Base-by-base conservation (phyloP, 1,140 invertebrate genomes). In the Drosophila dunni region DNA sequence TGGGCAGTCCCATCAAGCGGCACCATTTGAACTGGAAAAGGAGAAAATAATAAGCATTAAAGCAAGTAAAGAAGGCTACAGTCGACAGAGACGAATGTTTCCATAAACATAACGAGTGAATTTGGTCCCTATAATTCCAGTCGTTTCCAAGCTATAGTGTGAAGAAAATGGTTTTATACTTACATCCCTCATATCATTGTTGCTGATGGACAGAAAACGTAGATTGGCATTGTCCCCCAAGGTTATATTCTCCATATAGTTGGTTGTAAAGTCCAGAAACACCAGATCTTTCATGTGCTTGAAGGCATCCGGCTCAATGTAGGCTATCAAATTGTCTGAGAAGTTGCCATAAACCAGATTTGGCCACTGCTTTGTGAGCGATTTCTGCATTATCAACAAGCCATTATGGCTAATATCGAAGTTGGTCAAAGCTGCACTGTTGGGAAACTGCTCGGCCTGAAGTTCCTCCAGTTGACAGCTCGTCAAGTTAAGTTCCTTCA, bases 391-490 rank as follows among this genome's bases (percentile, higher is more conserved):
- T 0, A 51, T 4, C 24, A 57, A 54, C 10, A 92, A 56, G 15
- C 79, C 73, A 53, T 92, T 92, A 58, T 46, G 64, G 64, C 89
- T 91, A 10, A 50, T 72, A 76, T 92, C 89, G 1, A 92, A 42
- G 44, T 29, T 77, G 36, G 60, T n/a, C 0, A 92, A 29, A 9
- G 60, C 57, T 0, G 73, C 65, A 20, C 57, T 62, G 5, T 53
- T 40, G 1, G 51, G 9, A 72, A 91, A 92, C 6, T 79, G 70
- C 9, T 62, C 17, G 0, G 17, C 65, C 3, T 81, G 63, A 40
- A 91, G 60, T 38, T 62, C 63, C 17, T 78, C 75, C 51, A 89
- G 34, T 13, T 75, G 58, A n/a, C 66, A 75, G 45, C 68, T 48
- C 1, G 89, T 78, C 3, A 92, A 53, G 48, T 92, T 92, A 0